Conservation (phyloP, 2,113 vertebrate species). For the Dasypus novemcinctus region DNA sequence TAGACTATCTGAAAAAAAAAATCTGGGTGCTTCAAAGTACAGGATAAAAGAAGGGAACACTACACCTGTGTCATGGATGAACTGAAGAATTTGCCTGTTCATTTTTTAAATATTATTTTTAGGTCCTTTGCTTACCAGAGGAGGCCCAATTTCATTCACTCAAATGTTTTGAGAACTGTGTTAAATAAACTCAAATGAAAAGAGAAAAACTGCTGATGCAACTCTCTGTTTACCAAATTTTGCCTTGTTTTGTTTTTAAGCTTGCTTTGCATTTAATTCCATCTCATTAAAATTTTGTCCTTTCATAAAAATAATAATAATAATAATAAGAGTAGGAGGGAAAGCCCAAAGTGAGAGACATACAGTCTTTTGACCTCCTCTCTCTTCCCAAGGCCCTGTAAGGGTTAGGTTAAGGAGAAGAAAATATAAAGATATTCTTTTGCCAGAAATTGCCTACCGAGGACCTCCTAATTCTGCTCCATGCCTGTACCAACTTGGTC, state of each 20-base stretch:
- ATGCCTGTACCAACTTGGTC: neutral
- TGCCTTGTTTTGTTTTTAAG: neutral
- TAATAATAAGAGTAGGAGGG: neutral
- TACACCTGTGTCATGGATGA: conserved; percentile 55
- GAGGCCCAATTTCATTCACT: conserved; percentile 75
- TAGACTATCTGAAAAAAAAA: no score
- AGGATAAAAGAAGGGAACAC: conserved; percentile 64
- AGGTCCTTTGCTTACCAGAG: no score
- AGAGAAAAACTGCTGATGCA: conserved; percentile 63
- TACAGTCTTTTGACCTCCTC: neutral
- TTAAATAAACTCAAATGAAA: conserved; percentile 76
- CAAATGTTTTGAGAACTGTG: conserved; percentile 78
- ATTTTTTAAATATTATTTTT: no score
- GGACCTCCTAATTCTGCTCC: neutral
- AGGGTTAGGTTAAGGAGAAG: neutral
- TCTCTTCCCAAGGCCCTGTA: neutral
- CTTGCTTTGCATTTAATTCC: neutral
- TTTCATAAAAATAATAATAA: no score
- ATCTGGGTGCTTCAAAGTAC: conserved; percentile 67
- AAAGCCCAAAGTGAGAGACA: neutral
- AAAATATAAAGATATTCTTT: neutral
- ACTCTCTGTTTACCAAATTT: conserved; percentile 54
- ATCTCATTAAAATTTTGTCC: neutral
- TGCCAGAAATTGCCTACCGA: neutral
- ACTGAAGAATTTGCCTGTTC: no score